phyloP scores from a whole-genome alignment of 2,888 invertebrate genomes.

The Ophion slaviceki region DNA sequence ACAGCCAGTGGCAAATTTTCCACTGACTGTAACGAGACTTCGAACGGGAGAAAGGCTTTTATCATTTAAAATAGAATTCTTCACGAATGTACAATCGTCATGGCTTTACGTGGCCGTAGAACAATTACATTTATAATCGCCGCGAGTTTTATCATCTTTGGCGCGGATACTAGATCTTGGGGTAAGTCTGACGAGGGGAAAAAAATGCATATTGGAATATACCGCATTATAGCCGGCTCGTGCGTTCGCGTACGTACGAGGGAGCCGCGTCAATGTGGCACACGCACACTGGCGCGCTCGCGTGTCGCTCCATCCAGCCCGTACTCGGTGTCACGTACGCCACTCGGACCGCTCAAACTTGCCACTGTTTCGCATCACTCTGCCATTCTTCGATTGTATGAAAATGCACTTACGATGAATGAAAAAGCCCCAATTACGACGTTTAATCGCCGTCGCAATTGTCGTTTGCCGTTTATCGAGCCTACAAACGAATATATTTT shows the following conservation, averaged over 20 bases:
- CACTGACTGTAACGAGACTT: constrained; percentile 35
- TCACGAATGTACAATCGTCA: constrained; percentile 69
- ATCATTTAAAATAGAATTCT: not conserved
- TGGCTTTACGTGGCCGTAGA: constrained; percentile 71
- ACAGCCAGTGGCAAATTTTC: constrained; percentile 55
- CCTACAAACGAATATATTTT: constrained; percentile 39
- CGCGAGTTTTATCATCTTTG: constrained; percentile 65
- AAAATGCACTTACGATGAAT: constrained; percentile 50
- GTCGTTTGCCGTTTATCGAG: constrained; percentile 1
- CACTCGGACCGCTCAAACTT: constrained; percentile 66
- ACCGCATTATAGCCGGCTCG: constrained; percentile 5
- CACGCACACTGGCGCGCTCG: constrained; percentile 35
- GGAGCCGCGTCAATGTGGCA: constrained; percentile 10
- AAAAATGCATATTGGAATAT: not conserved
- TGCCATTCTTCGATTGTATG: constrained; percentile 43
- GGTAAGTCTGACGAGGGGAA: constrained; percentile 73
- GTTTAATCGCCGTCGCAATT: not conserved
- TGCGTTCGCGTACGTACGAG: not conserved
- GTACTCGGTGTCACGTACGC: constrained; percentile 80
- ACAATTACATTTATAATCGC: constrained; percentile 62
- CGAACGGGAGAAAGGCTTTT: not conserved
- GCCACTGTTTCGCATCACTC: constrained; percentile 38
- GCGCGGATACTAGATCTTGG: constrained; percentile 76
- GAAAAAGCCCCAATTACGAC: constrained; percentile 20
- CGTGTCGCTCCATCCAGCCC: constrained; percentile 77